Conservation (phyloP, 2,797 vertebrate genomes). For the Mormyrus proboscirostris region DNA sequence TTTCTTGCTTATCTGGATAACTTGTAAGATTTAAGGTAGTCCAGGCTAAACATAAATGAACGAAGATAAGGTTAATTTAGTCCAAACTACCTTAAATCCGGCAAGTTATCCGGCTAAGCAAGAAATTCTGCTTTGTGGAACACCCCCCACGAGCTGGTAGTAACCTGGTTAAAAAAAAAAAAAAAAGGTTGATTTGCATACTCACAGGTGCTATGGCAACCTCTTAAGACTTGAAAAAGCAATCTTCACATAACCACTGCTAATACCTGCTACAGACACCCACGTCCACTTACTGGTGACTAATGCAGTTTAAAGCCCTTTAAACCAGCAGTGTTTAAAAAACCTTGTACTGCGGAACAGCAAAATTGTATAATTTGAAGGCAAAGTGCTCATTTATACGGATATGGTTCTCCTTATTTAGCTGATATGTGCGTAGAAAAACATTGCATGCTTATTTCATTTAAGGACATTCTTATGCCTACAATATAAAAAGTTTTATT, state of each 20-base stretch:
- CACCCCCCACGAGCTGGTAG: no score
- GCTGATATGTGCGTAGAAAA: not conserved
- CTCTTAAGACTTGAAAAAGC: not conserved
- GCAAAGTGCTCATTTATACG: not conserved
- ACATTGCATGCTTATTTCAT: not conserved
- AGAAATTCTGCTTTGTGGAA: no score
- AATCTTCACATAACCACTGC: not conserved
- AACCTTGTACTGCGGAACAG: not conserved
- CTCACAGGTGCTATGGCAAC: not conserved
- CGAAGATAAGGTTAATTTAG: not conserved
- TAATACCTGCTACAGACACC: not conserved
- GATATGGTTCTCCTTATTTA: not conserved
- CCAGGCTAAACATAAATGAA: not conserved
- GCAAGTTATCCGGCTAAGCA: no score
- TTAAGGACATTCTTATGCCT: not conserved
- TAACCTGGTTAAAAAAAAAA: no score
- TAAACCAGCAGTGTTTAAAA: not conserved
- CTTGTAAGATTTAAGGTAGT: not conserved
- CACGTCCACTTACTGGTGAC: not conserved
- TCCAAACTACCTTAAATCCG: no score
- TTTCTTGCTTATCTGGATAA: not conserved
- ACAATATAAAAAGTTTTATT: not conserved
- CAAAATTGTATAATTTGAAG: not conserved
- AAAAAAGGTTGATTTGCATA: not conserved
- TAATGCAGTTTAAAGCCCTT: not conserved